Percentiles rank a stretch among this genome's conserved stretches.
These are phyloP conservation scores for Hydropotes inermis DNA, from an alignment of 2,113 vertebrate species.

Conservation along the genomic window DNA sequence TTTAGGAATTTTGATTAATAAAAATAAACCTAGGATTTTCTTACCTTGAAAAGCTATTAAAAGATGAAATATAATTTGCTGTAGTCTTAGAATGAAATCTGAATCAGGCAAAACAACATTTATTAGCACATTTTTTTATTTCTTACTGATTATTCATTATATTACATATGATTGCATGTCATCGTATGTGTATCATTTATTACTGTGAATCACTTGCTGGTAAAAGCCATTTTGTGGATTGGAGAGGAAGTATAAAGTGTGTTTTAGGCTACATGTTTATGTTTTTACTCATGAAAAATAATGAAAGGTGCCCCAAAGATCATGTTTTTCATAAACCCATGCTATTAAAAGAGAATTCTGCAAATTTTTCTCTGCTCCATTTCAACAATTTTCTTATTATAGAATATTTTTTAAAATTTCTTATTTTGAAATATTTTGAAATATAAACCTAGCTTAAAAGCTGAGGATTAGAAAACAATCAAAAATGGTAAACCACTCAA, in stretches of 20 bases:
- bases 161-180: not conserved
- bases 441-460: not conserved
- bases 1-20: constrained; percentile 51
- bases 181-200: not conserved
- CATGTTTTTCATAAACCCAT: not conserved
- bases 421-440: not conserved
- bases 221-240: constrained; percentile 10
- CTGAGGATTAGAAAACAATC: not conserved
- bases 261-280: not conserved
- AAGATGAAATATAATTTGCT: constrained; percentile 10
- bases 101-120: not conserved
- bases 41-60: constrained; percentile 28
- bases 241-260: not conserved
- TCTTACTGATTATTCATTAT: not conserved
- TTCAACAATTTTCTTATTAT: constrained; percentile 33
- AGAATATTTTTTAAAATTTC: not conserved
- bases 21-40: constrained; percentile 39
- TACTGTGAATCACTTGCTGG: not conserved
- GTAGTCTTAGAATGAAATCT: not conserved
- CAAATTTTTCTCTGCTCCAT: not conserved
- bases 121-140: not conserved
- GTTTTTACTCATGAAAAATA: not conserved
- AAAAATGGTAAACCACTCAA: not conserved
- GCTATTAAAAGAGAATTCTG: not conserved
- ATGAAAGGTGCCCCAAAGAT: not conserved